Conservation (phyloP, 53 echinoderm and acorn worm species). For the Actinopyga echinites region DNA sequence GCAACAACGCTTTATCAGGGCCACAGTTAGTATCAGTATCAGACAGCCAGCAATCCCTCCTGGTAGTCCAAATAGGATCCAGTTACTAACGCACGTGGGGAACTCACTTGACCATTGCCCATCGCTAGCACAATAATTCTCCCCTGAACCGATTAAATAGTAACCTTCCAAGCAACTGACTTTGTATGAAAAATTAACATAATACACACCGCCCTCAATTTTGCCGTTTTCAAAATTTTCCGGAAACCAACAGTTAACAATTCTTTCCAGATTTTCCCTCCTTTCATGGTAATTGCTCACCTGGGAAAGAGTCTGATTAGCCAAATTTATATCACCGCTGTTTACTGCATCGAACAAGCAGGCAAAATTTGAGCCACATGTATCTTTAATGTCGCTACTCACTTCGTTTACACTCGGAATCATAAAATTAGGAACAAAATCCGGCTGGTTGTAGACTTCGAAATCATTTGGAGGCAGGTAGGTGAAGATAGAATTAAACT, state of each 20-base stretch:
- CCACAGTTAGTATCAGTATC: too few species aligned
- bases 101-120: neutral
- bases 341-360: conserved; percentile 50
- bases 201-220: conserved; percentile 28
- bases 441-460: conserved; percentile 39
- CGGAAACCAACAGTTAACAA: conserved; percentile 56
- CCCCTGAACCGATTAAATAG: neutral
- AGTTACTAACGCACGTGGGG: neutral
- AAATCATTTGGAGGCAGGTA: conserved; percentile 50
- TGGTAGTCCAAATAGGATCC: neutral
- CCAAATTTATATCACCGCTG: conserved; percentile 54
- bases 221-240: conserved; percentile 25
- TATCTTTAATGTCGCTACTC: conserved; percentile 43
- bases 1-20: too few species aligned
- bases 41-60: too few species aligned
- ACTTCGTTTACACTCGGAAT: conserved; percentile 38
- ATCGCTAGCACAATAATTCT: neutral
- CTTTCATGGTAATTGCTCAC: neutral
- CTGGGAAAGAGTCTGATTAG: conserved; percentile 42
- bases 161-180: neutral
- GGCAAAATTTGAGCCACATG: conserved; percentile 49
- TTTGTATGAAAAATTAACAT: conserved; percentile 1
- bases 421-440: conserved; percentile 44
- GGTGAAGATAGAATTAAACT: conserved; percentile 43
- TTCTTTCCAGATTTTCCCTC: conserved; percentile 20